Evolutionary conservation across 2,113 vertebrate species (phyloP), one percentile per base, ranked within the genome.

Genomic region (Amia ocellicauda): DNA sequence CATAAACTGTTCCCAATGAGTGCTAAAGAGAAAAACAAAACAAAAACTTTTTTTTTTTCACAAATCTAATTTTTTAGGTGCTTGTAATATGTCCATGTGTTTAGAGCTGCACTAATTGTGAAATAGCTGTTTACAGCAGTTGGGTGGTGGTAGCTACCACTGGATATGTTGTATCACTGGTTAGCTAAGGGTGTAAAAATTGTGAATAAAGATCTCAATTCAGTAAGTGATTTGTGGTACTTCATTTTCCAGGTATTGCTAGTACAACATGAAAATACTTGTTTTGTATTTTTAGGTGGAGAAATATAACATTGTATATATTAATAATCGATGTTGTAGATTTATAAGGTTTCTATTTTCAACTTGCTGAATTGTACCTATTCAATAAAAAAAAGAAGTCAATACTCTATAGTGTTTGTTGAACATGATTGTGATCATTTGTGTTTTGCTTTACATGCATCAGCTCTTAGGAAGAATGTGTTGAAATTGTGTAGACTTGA

Each of bases 341-440:
- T 77, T 82, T 80, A 75, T 65, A 62, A 69, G 71, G 64, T 68
- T 78, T 69, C 71, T 82, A 78, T 82, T 84, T 84, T 81, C 75
- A 72, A 70, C 76, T 79, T 74, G 65, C 76, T 58, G 71, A 69
- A 68, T 69, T 67, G 58, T 78, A 72, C 62, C 70, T 45, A 47
- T 66, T 75, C 65, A 64, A 76, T 80, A 74, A 77, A 83, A 76
- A 84, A 82, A 83, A 82, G 8, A 4, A 16, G 31, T 7, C 31
- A 36, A 36, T 11, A 36, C 31, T 11, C 31, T 7, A 11, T 11
- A 36, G 31, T 36, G n/a, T n/a, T n/a, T n/a, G n/a, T n/a, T n/a
- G n/a, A n/a, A n/a, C n/a, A n/a, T n/a, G n/a, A n/a, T n/a, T n/a
- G n/a, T n/a, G n/a, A n/a, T n/a, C n/a, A n/a, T n/a, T n/a, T n/a